Evolutionary conservation across 2,113 vertebrate species (phyloP).

Genomic region (Malaclemys terrapin): DNA sequence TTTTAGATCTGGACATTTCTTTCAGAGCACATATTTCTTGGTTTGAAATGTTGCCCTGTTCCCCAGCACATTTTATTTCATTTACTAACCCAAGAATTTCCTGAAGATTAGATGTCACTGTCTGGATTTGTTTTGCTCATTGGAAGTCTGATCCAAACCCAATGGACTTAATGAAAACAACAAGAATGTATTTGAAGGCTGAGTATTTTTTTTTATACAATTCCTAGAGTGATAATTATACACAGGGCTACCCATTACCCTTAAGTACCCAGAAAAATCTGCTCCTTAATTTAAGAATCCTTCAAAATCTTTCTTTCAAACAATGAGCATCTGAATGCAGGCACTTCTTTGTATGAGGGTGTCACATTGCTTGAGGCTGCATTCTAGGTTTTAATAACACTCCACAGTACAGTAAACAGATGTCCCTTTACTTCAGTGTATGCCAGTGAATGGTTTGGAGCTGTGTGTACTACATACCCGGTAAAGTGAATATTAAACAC

Average conservation of each 20-base stretch:
- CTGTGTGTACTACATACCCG: accelerated
- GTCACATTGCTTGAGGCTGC: not conserved
- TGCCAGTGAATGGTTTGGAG: accelerated
- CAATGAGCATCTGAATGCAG: not conserved
- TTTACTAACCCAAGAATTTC: not conserved
- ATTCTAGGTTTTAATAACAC: accelerated
- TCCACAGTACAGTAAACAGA: accelerated
- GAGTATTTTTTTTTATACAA: not conserved
- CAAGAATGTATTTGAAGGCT: not conserved
- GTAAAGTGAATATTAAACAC: not conserved
- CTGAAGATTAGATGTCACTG: not conserved
- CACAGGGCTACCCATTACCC: not conserved
- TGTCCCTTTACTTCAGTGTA: not conserved
- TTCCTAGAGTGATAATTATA: not conserved
- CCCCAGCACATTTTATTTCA: not conserved
- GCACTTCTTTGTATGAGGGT: not conserved
- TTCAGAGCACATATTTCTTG: accelerated
- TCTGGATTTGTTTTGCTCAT: not conserved
- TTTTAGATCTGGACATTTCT: not conserved
- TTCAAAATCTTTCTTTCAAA: accelerated
- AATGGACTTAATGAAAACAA: not conserved
- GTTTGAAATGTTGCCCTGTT: not conserved
- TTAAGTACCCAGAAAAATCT: not conserved
- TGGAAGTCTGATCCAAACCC: not conserved
- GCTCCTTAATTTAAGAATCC: not conserved